Conservation (phyloP, 2,113 vertebrate genomes). For the Arothron firmamentum region DNA sequence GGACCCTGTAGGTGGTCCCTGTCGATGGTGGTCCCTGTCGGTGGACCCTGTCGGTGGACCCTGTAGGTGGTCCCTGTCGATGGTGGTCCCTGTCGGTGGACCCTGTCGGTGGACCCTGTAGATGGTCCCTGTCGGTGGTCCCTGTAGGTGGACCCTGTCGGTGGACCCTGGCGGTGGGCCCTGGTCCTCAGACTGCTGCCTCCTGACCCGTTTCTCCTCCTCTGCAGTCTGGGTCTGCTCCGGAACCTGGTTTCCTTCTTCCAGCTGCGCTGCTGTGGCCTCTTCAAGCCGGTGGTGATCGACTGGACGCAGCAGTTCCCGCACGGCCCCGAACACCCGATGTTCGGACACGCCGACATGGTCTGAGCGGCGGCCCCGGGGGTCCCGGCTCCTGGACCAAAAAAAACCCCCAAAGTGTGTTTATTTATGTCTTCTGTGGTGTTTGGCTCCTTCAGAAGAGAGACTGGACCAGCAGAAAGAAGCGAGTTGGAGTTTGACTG, state of each 20-base stretch:
- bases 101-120: no score
- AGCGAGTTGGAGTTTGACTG: background rate
- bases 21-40: no score
- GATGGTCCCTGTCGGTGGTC: no score
- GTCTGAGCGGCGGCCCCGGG: constrained; percentile 74
- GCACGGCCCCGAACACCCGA: constrained; percentile 66
- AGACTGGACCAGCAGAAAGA: background rate
- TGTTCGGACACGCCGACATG: constrained; percentile 74
- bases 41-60: no score
- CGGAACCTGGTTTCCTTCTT: constrained; percentile 92
- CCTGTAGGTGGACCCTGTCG: no score
- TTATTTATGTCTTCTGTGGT: constrained; percentile 60
- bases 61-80: no score
- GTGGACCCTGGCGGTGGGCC: no score
- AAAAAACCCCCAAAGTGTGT: constrained; percentile 56
- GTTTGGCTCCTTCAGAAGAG: constrained; percentile 16
- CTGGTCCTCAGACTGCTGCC: no score
- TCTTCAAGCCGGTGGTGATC: constrained; percentile 79
- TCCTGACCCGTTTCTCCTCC: background rate
- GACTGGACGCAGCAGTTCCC: constrained; percentile 90
- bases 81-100: no score
- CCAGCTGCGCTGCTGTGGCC: constrained; percentile 85
- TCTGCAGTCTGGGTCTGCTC: constrained; percentile 79
- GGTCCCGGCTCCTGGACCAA: constrained; percentile 55
- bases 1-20: no score